Base-by-base conservation (phyloP, 37 sponge, comb jelly and placozoan genomes). In the Chondrosia reniformis region DNA sequence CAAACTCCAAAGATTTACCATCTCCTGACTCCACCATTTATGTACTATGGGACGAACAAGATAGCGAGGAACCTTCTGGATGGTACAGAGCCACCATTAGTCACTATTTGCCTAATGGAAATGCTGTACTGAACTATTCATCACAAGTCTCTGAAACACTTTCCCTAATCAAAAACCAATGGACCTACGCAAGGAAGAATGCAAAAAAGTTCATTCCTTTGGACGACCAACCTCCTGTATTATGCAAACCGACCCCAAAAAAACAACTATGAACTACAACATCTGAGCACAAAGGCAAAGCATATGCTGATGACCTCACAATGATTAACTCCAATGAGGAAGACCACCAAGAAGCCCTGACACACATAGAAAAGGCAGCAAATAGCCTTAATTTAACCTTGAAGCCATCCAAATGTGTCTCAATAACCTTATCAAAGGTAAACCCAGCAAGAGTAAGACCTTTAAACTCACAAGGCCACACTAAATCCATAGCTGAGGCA, bases 281-380 rank as follows among this genome's bases (percentile, higher is more conserved):
- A 25, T 30, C n/a, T 59, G 61, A 59, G 61, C 61, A 59, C 61
- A 59, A 59, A 59, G 61, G 6, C 7, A 59, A 59, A 59, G 81
- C 52, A 31, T 81, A 30, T 71, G 74, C 81, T 33, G 81, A 81
- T 33, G 74, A 81, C 81, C 54, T 81, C 3, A 74, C 82, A 25
- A 56, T 56, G 4, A 81, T 74, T 56, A 55, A 59, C 9, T 7
- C 81, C 42, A 27, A 1, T n/a, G 9, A 33, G 8, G 44, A 36
- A 30, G 62, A 81, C 6, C 63, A 74, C 22, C 63, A 74, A 34
- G 36, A 40, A 3, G 27, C 32, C 27, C 21, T 63, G 30, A 58
- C 54, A 59, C 30, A 59, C n/a, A 30, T 59, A 59, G n/a, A 13
- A 30, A 30, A 30, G n/a, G 61, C 61, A 5, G n/a, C 30, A 30